Evolutionary conservation across 2,888 invertebrate species (phyloP).

Genomic region (Physocephala rufipes): DNA sequence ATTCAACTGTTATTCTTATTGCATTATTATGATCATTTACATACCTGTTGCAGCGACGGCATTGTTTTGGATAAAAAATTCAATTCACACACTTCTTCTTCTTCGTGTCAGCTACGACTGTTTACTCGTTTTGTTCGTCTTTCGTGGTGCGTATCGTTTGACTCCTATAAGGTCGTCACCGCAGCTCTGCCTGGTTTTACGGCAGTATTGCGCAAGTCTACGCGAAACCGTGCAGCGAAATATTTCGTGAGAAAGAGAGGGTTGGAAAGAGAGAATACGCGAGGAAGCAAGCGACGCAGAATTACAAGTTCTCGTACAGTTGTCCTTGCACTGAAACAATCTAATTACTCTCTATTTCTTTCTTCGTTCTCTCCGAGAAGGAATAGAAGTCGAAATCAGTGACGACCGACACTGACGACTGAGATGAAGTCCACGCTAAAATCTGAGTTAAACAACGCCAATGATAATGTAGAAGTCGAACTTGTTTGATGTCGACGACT

Average conservation of each 20-base stretch:
- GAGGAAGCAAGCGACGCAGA: background rate
- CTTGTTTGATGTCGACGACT: too few species aligned
- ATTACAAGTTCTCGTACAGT: background rate
- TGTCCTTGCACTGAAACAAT: background rate
- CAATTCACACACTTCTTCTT: constrained; percentile 61
- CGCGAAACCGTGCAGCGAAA: constrained; percentile 3
- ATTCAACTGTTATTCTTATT: too few species aligned
- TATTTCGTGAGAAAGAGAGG: constrained; percentile 5
- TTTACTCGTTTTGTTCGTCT: constrained; percentile 35
- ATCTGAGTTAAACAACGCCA: too few species aligned
- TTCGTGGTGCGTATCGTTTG: constrained; percentile 1
- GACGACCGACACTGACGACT: too few species aligned
- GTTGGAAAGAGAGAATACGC: background rate
- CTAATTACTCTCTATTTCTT: background rate
- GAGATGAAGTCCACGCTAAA: too few species aligned
- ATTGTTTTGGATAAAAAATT: constrained; percentile 65
- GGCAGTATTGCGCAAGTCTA: constrained; percentile 24
- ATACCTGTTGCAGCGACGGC: constrained; percentile 66
- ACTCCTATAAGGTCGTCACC: constrained; percentile 16
- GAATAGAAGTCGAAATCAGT: too few species aligned
- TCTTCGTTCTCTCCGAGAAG: too few species aligned
- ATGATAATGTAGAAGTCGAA: too few species aligned
- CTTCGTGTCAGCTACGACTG: constrained; percentile 39
- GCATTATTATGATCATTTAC: constrained; percentile 61
- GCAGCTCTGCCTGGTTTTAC: background rate